A percentile compares a stretch with the other conserved stretches of the same genome.
Evolutionary conservation across 2,888 invertebrate genomes (phyloP).

Genomic region (Pemphredon lugubris): DNA sequence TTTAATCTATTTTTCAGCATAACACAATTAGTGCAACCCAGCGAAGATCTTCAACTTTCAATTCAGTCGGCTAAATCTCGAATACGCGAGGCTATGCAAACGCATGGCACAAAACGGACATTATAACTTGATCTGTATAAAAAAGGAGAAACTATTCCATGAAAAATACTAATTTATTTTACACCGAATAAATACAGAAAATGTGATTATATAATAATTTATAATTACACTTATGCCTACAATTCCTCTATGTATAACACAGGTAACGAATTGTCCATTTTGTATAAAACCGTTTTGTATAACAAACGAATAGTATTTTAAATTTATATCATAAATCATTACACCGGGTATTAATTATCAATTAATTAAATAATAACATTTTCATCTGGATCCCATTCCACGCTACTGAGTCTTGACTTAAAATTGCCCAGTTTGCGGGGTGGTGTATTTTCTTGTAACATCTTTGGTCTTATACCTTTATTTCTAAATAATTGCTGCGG

Average conservation of each 20-base stretch:
- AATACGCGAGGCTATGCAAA: conserved; percentile 72
- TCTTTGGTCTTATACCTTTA: conserved; percentile 54
- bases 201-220: too few species aligned
- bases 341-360: too few species aligned
- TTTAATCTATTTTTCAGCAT: conserved; percentile 62
- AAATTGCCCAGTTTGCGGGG: conserved; percentile 61
- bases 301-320: too few species aligned
- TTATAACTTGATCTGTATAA: conserved; percentile 1
- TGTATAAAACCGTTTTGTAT: too few species aligned
- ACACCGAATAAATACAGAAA: conserved; percentile 36
- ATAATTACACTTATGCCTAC: too few species aligned
- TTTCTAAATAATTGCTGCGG: conserved; percentile 65
- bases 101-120: conserved; percentile 16
- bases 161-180: conserved; percentile 31
- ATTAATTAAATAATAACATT: conserved; percentile 72
- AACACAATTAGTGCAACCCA: conserved; percentile 68
- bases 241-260: too few species aligned
- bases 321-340: too few species aligned
- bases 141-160: neutral
- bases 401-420: conserved; percentile 61
- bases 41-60: conserved; percentile 67
- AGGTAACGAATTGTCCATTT: too few species aligned
- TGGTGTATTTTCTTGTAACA: conserved; percentile 73
- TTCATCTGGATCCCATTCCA: conserved; percentile 73
- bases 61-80: conserved; percentile 69